These are phyloP conservation scores for Torymus aiolomorphi DNA, from an alignment of 2,888 invertebrate species.

Conservation along the genomic window DNA sequence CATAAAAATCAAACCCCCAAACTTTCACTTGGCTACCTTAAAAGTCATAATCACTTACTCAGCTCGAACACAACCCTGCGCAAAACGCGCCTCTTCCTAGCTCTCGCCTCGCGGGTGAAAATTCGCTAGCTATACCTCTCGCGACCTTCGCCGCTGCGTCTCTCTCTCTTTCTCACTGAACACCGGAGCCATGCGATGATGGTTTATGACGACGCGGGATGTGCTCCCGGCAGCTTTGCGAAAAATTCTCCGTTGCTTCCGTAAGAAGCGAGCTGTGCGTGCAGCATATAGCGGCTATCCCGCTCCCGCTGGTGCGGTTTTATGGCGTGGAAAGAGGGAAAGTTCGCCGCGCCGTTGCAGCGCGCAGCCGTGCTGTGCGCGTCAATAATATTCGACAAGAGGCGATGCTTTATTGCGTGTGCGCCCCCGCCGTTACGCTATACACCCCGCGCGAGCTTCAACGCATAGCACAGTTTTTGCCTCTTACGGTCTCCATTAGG, in stretches of 20 bases:
- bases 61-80: too few relatives aligned
- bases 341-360: slow-evolving; percentile 24
- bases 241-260: slow-evolving; percentile 2
- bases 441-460: too few relatives aligned
- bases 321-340: slow-evolving; percentile 40
- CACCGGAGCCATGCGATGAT: slow-evolving; percentile 31
- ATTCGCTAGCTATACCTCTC: too few relatives aligned
- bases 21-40: too few relatives aligned
- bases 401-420: slow-evolving; percentile 34
- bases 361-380: slow-evolving; percentile 45
- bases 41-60: too few relatives aligned
- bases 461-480: too few relatives aligned
- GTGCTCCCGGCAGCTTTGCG: slow-evolving; percentile 17
- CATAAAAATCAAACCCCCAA: too few relatives aligned
- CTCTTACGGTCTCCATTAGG: slow-evolving; percentile 31
- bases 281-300: too few relatives aligned
- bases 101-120: too few relatives aligned
- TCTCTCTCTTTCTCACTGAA: not conserved
- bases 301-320: slow-evolving; percentile 37
- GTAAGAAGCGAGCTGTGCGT: not conserved
- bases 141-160: not conserved
- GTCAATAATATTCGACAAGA: slow-evolving; percentile 32
- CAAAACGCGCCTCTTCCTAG: too few relatives aligned
- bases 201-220: slow-evolving; percentile 33
- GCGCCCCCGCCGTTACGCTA: slow-evolving; percentile 11